A percentile compares a stretch with the other conserved stretches of the same genome.
Evolutionary conservation across 2,113 vertebrate genomes (phyloP).

Genomic region (Octodon degus): DNA sequence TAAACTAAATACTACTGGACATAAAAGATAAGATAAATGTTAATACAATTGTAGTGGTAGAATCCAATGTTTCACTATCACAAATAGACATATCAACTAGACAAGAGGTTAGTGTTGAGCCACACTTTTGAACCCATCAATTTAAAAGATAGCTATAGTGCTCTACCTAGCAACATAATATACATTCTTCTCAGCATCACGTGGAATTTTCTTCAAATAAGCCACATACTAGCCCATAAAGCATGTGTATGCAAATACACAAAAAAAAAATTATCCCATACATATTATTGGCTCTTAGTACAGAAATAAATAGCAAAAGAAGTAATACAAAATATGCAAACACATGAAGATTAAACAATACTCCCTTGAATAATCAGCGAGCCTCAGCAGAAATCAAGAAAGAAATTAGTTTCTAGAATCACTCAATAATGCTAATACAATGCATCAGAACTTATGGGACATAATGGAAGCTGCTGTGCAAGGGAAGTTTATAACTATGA

Average conservation of each 20-base stretch:
- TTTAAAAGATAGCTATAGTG: background rate
- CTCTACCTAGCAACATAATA: background rate
- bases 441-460: background rate
- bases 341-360: background rate
- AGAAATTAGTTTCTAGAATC: background rate
- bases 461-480: background rate
- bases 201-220: background rate
- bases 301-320: background rate
- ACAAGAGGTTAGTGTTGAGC: background rate
- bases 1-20: background rate
- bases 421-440: background rate
- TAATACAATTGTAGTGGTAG: background rate
- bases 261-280: background rate
- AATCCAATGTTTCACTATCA: background rate
- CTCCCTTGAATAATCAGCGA: background rate
- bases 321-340: background rate
- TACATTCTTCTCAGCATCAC: background rate
- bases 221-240: background rate
- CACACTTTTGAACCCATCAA: background rate
- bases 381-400: background rate
- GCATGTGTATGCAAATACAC: background rate
- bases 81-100: background rate
- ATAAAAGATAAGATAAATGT: background rate
- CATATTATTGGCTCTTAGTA: background rate
- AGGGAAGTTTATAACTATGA: background rate